Evolutionary conservation across 2,888 invertebrate species (phyloP), one percentile per base, ranked within the genome.

Genomic region (Dione vanillae): DNA sequence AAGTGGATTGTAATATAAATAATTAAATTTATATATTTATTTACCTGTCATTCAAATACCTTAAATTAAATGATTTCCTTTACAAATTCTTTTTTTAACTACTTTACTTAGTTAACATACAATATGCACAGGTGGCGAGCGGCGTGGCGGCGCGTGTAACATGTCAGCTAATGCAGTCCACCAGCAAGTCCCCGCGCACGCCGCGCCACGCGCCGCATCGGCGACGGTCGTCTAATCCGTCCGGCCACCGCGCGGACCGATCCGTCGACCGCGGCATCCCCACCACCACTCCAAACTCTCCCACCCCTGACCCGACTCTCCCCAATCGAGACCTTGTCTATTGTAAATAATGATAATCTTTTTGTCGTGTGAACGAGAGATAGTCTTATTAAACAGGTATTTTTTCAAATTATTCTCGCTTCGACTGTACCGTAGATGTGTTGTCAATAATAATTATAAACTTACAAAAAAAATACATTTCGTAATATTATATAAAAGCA

Each of bases 371-470:
- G 87, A 92, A 92, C 92, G 88, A 92, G 85, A 90, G 88, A 91
- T 93, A 92, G 91, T 90, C 82, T 90, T 86, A 88, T 89, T 92
- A 87, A 92, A 92, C 92, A 90, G 90, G 92, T 92, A 92, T 92
- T 91, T 92, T 92, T 92, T 92, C 91, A 92, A 92, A 90, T 84
- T 89, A 89, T 90, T 92, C 92, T 93, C 93, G 92, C 93, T 92
- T 93, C 91, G 85, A 91, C 92, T 92, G 91, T 93, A 93, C 90
- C 87, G 92, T 93, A 93, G 93, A 92, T 91, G 92, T 93, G 92
- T 93, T 93, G 89, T 92, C 92, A 91, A 86, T 89, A 90, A 88
- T 90, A 90, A 89, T 85, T 76, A 87, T 88, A 92, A 91, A 90
- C 88, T 89, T 88, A 86, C 88, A 87, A 91, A 90, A 76, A 86